A percentile compares a stretch with the other conserved stretches of the same genome.
Conservation (phyloP, 1,140 invertebrate species). For the Drosophila biarmipes region DNA sequence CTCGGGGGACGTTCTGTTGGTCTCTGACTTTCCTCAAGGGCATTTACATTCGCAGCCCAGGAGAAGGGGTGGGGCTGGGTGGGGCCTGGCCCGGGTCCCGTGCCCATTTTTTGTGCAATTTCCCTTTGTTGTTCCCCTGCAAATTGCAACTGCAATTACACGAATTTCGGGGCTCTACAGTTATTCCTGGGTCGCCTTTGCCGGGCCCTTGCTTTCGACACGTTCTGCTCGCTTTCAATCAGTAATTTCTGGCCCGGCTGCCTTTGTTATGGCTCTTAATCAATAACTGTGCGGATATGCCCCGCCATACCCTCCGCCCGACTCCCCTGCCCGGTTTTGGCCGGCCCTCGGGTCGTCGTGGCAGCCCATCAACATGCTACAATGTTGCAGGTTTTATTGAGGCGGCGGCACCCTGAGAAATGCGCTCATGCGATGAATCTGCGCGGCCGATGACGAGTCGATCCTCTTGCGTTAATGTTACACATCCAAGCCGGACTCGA, state of each 20-base stretch:
- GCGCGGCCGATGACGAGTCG: slow-evolving; percentile 1
- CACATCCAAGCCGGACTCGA: not conserved
- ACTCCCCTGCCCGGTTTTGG: not conserved
- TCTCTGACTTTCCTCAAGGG: slow-evolving; percentile 66
- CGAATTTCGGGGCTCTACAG: slow-evolving; percentile 58
- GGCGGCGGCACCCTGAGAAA: slow-evolving; percentile 37
- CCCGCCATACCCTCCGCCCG: not conserved
- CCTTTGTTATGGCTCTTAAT: slow-evolving; percentile 73
- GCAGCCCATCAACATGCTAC: slow-evolving; percentile 73
- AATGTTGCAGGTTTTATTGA: slow-evolving; percentile 71
- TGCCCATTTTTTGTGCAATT: slow-evolving; percentile 31
- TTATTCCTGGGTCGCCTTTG: slow-evolving; percentile 27
- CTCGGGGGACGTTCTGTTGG: not conserved
- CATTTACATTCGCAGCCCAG: slow-evolving; percentile 30
- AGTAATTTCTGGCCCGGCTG: slow-evolving; percentile 60
- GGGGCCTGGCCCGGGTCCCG: slow-evolving; percentile 27
- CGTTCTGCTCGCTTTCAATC: slow-evolving; percentile 66
- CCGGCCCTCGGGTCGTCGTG: slow-evolving; percentile 49
- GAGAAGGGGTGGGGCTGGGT: slow-evolving; percentile 11
- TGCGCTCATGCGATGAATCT: slow-evolving; percentile 25
- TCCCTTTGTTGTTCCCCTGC: slow-evolving; percentile 35
- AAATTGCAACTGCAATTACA: slow-evolving; percentile 71
- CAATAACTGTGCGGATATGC: slow-evolving; percentile 69
- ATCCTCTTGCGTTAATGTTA: not conserved
- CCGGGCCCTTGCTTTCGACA: slow-evolving; percentile 40